These are phyloP conservation scores for Mycogona germanica DNA, from an alignment of 2,888 invertebrate species.

Conservation along the genomic window DNA sequence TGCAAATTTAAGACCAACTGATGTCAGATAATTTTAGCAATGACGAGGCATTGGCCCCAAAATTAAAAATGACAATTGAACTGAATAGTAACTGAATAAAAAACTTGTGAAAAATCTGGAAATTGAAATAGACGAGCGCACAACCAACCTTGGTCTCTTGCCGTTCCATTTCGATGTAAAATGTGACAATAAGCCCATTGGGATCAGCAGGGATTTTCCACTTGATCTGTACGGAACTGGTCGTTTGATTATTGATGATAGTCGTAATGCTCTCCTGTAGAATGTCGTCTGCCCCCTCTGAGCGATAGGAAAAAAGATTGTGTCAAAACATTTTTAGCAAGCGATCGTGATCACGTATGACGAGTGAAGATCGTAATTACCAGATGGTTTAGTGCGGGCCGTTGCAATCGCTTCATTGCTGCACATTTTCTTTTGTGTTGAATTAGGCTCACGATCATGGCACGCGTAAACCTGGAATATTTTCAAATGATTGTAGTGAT, in stretches of 20 bases:
- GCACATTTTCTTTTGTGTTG: slow-evolving; percentile 27
- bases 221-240: slow-evolving; percentile 48
- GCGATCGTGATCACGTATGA: too few relatives aligned
- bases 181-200: slow-evolving; percentile 78
- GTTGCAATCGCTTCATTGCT: slow-evolving; percentile 33
- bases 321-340: too few relatives aligned
- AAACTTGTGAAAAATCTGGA: too few relatives aligned
- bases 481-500: too few relatives aligned
- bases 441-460: slow-evolving; percentile 12
- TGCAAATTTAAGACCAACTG: slow-evolving; percentile 20
- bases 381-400: slow-evolving; percentile 28
- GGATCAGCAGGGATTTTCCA: slow-evolving; percentile 75
- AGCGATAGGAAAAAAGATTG: too few relatives aligned
- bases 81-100: neutral
- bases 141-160: slow-evolving; percentile 43
- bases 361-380: too few relatives aligned
- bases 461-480: slow-evolving; percentile 17
- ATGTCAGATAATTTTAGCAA: neutral
- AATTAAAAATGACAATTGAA: neutral
- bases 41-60: neutral
- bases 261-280: slow-evolving; percentile 39
- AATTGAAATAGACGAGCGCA: neutral
- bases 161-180: slow-evolving; percentile 60
- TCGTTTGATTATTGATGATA: slow-evolving; percentile 33
- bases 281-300: slow-evolving; percentile 57